A percentile compares a stretch with the other conserved stretches of the same genome.
These are phyloP conservation scores for Villa cingulata DNA, from an alignment of 2,888 invertebrate species.

Conservation along the genomic window DNA sequence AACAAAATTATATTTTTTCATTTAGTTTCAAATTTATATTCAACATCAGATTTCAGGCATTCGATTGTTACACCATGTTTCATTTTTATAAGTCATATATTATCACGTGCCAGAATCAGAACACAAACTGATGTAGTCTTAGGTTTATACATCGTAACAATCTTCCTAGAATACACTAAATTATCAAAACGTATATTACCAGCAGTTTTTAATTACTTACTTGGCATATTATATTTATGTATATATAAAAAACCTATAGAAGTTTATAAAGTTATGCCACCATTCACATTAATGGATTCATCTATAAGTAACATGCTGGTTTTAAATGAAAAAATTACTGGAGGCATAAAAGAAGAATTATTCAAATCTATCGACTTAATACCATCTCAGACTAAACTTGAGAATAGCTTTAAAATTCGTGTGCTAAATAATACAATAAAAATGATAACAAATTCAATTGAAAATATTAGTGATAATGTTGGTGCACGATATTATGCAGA, in stretches of 20 bases:
- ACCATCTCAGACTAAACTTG: slow-evolving; percentile 36
- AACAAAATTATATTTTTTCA: slow-evolving; percentile 71
- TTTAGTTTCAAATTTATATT: slow-evolving; percentile 61
- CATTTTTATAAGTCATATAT: slow-evolving; percentile 70
- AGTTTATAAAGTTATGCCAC: slow-evolving; percentile 49
- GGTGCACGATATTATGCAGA: slow-evolving; percentile 38
- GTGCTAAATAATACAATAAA: slow-evolving; percentile 42
- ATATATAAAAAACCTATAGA: slow-evolving; percentile 47
- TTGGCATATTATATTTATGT: slow-evolving; percentile 59
- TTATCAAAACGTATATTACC: slow-evolving; percentile 72
- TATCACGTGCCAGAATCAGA: slow-evolving; percentile 49
- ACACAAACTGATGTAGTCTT: slow-evolving; percentile 54
- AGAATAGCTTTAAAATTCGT: slow-evolving; percentile 51
- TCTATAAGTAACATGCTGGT: background rate
- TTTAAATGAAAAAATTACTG: slow-evolving; percentile 29
- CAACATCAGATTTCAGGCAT: slow-evolving; percentile 83
- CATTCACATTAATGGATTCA: slow-evolving; percentile 43
- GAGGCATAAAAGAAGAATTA: slow-evolving; percentile 15
- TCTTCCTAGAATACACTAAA: slow-evolving; percentile 63
- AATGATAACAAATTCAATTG: slow-evolving; percentile 46
- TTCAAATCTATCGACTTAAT: slow-evolving; percentile 44
- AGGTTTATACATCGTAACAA: slow-evolving; percentile 60
- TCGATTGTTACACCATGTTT: slow-evolving; percentile 74
- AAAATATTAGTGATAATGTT: slow-evolving; percentile 28
- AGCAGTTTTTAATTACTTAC: slow-evolving; percentile 63